These are phyloP conservation scores for Drepana arcuata DNA, from an alignment of 1,140 invertebrate species.

Conservation along the genomic window DNA sequence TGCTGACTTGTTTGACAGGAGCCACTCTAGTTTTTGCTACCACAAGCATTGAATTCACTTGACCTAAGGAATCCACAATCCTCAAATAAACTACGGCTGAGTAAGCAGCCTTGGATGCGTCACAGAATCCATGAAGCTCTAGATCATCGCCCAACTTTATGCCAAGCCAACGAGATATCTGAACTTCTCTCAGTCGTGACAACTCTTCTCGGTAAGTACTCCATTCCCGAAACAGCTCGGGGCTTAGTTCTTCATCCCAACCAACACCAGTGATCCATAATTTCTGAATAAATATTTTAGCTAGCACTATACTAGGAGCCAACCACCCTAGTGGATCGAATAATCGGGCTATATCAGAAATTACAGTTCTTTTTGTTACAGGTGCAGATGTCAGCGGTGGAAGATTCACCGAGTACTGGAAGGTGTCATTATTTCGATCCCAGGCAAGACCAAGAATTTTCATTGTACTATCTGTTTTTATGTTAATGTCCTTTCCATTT, in stretches of 20 bases:
- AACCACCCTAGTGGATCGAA: slow-evolving; percentile 6
- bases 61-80: neutral
- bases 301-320: slow-evolving; percentile 1
- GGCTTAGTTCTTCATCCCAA: slow-evolving; percentile 2
- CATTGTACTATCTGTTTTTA: slow-evolving; percentile 4
- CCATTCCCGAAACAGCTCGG: slow-evolving; percentile 1
- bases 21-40: slow-evolving; percentile 26
- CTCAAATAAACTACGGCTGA: slow-evolving; percentile 24
- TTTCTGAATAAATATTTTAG: slow-evolving; percentile 5
- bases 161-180: neutral
- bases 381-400: neutral
- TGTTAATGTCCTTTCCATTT: neutral
- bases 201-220: slow-evolving; percentile 3
- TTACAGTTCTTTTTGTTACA: slow-evolving; percentile 2
- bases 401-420: slow-evolving; percentile 3
- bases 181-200: neutral
- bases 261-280: slow-evolving; percentile 3
- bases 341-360: slow-evolving; percentile 3
- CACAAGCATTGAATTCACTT: slow-evolving; percentile 6
- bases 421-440: slow-evolving; percentile 1
- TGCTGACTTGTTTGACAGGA: slow-evolving; percentile 20
- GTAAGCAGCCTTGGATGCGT: slow-evolving; percentile 25
- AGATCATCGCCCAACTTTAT: neutral
- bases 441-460: slow-evolving; percentile 6
- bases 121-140: slow-evolving; percentile 28